phyloP scores from a whole-genome alignment of 2,113 vertebrate genomes.

The Zosterops borbonicus region DNA sequence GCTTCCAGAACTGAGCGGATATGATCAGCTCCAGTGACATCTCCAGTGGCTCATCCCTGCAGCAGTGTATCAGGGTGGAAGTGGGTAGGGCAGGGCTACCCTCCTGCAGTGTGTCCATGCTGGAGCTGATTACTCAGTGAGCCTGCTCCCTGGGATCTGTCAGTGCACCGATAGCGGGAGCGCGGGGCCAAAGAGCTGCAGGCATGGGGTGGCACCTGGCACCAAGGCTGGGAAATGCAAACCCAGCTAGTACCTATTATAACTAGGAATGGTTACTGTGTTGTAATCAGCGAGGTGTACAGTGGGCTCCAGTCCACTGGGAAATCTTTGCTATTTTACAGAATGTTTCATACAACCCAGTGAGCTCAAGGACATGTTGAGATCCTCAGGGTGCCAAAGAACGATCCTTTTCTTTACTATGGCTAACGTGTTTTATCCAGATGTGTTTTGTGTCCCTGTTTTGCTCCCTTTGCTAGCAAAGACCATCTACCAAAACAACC shows the following conservation, averaged over 20 bases:
- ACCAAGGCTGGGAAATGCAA: not conserved
- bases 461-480: not conserved
- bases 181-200: not conserved
- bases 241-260: accelerated
- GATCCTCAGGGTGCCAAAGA: not conserved
- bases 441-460: not conserved
- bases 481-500: not conserved
- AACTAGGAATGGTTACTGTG: not conserved
- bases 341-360: not conserved
- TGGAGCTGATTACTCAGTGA: slow-evolving; percentile 16
- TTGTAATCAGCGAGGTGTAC: not conserved
- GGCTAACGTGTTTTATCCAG: not conserved
- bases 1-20: not conserved
- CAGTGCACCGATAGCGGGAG: not conserved
- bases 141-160: slow-evolving; percentile 1
- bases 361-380: not conserved
- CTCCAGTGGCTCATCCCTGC: not conserved
- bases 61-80: not conserved
- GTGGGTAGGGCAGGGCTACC: not conserved
- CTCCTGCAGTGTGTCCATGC: not conserved
- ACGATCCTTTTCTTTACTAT: not conserved
- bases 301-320: not conserved
- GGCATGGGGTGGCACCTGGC: not conserved
- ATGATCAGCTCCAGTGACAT: not conserved
- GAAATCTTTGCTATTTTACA: not conserved